Base-by-base conservation (phyloP, 2,113 vertebrate species). In the Labeo rohita region DNA sequence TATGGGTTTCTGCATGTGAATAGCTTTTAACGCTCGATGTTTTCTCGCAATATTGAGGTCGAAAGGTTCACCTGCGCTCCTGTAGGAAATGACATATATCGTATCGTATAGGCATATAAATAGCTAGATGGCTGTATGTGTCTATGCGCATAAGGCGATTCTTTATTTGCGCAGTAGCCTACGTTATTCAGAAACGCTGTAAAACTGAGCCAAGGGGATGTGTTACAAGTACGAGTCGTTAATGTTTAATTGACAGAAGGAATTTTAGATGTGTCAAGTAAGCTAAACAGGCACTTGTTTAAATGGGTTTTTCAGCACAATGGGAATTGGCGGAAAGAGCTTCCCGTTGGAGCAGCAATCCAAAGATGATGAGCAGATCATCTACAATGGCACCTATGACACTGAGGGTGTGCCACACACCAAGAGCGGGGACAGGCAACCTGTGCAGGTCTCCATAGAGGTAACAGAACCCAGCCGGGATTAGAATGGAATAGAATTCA, bases 381-480 rank as follows among this genome's bases (percentile, higher is more conserved):
- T 95, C 79, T 99, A 99, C 86, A 95, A 92, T 0, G 98, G 96
- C 13, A 94, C 91, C 83, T 99, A 99, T 0, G 96, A 98, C 91
- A 99, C 98, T 0, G 98, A 99, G 95, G 98, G 98, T 2, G 98
- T 99, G 87, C 93, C 96, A 2, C 98, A 98, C 84, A 99, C 98
- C 86, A 99, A 99, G 91, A 99, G 98, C 0, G 98, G 98, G 78
- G 98, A 99, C 90, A 96, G 98, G 45, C 98, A 99, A 63, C 98
- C 98, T 0, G 96, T 99, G 47, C 96, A 99, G 91, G 97, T 98
- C 91, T 96, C 95, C 87, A 97, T 99, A 87, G 91, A 94, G 93
- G 96, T 96, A 93, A 95, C 95, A 93, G 18, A 34, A 21, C 34
- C 54, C 8, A 15, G 72, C 11, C 52, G 2, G 23, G 47, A 23